These are phyloP conservation scores for Chouioia cunea DNA, from an alignment of 2,888 invertebrate genomes.

Conservation along the genomic window DNA sequence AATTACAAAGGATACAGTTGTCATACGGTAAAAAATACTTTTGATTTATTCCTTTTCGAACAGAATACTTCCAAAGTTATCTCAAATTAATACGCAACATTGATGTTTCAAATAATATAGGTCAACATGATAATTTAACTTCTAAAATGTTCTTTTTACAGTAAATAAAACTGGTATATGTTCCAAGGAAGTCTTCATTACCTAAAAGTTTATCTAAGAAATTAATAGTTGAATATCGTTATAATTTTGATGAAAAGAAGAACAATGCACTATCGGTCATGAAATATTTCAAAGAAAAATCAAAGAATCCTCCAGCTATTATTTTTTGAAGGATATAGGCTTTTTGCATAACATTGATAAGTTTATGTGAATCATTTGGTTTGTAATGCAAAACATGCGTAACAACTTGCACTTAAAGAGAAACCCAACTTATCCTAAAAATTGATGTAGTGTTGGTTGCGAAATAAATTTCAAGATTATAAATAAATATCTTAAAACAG, in stretches of 20 bases:
- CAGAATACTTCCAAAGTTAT: not conserved
- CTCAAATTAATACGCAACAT: not conserved
- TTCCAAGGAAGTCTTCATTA: conserved; percentile 49
- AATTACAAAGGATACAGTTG: too few species aligned
- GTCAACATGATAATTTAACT: not conserved
- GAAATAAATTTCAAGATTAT: too few species aligned
- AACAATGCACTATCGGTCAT: conserved; percentile 17
- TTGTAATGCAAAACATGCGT: conserved; percentile 31
- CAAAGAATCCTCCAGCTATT: conserved; percentile 56
- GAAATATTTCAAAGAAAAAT: conserved; percentile 51
- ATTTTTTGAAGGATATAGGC: conserved; percentile 51
- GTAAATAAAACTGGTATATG: conserved; percentile 51
- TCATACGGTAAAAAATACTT: not conserved
- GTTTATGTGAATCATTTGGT: conserved; percentile 43
- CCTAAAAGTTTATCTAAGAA: conserved; percentile 28
- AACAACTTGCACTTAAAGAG: not conserved
- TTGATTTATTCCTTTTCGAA: not conserved
- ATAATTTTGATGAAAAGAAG: conserved; percentile 5
- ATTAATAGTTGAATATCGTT: not conserved
- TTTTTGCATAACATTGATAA: conserved; percentile 50
- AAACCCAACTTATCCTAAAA: not conserved
- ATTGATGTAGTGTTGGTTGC: too few species aligned
- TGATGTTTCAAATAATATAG: not conserved
- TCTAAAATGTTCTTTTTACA: conserved; percentile 33
- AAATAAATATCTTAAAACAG: too few species aligned